These are phyloP conservation scores for Dendroctonus ponderosae DNA, from an alignment of 1,140 invertebrate genomes.

Conservation along the genomic window DNA sequence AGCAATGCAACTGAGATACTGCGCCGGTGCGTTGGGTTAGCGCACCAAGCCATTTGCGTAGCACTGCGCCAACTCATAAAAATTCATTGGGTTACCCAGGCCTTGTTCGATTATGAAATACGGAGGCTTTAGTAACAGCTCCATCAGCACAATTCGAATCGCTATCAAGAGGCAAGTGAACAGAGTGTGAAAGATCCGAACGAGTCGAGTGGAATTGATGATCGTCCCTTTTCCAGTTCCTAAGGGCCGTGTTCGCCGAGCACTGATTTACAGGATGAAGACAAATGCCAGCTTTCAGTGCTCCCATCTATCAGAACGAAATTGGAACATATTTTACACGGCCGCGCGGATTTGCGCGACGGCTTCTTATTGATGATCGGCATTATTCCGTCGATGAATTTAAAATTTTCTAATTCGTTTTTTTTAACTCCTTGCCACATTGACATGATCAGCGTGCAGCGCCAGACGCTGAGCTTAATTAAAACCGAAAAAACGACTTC, in stretches of 20 bases:
- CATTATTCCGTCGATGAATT: conserved; percentile 31
- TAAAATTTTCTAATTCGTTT: conserved; percentile 22
- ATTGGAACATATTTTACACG: conserved; percentile 37
- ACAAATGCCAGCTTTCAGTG: conserved; percentile 37
- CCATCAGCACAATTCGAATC: neutral
- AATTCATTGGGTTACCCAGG: no score
- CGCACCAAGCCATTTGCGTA: no score
- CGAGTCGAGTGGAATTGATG: conserved; percentile 16
- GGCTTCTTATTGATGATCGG: conserved; percentile 14
- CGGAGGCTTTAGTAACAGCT: no score
- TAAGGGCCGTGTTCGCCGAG: conserved; percentile 20
- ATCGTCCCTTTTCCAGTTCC: conserved; percentile 3
- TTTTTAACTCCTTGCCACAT: no score
- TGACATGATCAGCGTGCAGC: no score
- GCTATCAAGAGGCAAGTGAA: neutral
- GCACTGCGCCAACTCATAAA: no score
- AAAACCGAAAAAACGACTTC: no score
- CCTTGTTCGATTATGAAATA: no score
- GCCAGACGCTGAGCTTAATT: no score
- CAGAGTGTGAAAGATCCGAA: neutral
- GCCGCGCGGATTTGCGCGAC: conserved; percentile 22
- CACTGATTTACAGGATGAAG: conserved; percentile 38
- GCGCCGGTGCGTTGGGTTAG: no score
- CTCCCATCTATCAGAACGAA: conserved; percentile 32
- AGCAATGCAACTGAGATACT: no score